A percentile compares a stretch with the other conserved stretches of the same genome.
phyloP scores from a whole-genome alignment of 2,113 vertebrate genomes.

The Serilophus lunatus region DNA sequence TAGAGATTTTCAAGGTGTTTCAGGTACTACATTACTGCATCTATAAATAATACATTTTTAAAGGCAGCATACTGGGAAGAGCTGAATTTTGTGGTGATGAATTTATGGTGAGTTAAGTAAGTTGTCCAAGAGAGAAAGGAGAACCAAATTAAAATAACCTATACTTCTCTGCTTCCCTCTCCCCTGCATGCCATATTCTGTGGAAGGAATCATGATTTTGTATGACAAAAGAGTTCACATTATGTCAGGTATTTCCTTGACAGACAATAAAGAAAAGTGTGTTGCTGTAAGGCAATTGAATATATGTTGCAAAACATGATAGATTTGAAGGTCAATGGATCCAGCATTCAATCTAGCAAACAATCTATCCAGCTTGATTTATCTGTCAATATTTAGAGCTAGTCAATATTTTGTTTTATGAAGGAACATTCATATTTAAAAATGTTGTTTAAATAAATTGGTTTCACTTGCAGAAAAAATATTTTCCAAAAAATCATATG shows the following conservation, averaged over 20 bases:
- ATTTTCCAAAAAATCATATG: neutral
- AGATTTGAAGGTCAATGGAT: constrained; percentile 28
- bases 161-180: neutral
- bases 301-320: neutral
- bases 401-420: neutral
- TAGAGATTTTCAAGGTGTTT: neutral
- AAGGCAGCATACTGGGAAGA: neutral
- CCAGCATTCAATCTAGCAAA: neutral
- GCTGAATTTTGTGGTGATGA: neutral
- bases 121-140: neutral
- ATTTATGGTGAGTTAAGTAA: constrained; percentile 18
- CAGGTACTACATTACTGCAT: neutral
- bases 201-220: neutral
- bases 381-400: neutral
- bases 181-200: neutral
- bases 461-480: neutral
- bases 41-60: neutral
- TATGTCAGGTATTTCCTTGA: neutral
- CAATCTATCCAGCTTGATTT: neutral
- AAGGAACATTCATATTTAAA: neutral
- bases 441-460: neutral
- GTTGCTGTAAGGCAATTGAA: neutral
- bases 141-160: constrained; percentile 7
- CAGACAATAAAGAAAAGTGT: neutral
- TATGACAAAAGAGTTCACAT: neutral